These are phyloP conservation scores for Gila robusta DNA, from an alignment of 2,797 vertebrate species.

Conservation along the genomic window DNA sequence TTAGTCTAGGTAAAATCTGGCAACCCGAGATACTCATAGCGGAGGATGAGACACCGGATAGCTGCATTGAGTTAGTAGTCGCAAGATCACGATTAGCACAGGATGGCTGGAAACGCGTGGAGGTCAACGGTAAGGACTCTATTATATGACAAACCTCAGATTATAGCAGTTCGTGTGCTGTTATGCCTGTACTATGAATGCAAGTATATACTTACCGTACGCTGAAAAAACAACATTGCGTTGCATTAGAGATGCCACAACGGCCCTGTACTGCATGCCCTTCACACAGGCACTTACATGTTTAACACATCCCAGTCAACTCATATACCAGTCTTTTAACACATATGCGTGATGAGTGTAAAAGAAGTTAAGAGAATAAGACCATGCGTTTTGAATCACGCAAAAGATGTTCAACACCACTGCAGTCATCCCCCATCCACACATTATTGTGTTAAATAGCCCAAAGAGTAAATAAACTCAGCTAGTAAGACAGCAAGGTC, in stretches of 20 bases:
- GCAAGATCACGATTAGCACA: conserved; percentile 36
- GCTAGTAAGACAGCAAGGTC: neutral
- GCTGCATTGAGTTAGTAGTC: conserved; percentile 11
- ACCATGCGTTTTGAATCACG: neutral
- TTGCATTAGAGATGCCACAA: conserved; percentile 16
- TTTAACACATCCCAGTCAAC: neutral
- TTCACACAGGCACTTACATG: conserved; percentile 31
- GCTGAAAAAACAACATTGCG: neutral
- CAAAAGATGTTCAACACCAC: conserved; percentile 52
- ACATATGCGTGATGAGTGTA: neutral
- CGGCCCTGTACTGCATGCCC: conserved; percentile 47
- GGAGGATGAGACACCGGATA: conserved; percentile 29
- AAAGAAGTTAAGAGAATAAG: neutral
- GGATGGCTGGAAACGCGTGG: conserved; percentile 81
- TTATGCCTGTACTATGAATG: neutral
- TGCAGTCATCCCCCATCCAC: neutral
- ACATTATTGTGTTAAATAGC: neutral
- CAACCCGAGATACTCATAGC: conserved; percentile 41
- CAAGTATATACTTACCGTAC: neutral
- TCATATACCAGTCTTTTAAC: neutral
- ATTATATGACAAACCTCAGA: neutral
- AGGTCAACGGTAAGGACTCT: conserved; percentile 80
- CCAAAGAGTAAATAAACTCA: neutral
- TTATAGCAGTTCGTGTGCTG: neutral
- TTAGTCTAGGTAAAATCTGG: conserved; percentile 20